phyloP scores from a whole-genome alignment of 2,113 vertebrate species.

The Orientallactaga bullata region DNA sequence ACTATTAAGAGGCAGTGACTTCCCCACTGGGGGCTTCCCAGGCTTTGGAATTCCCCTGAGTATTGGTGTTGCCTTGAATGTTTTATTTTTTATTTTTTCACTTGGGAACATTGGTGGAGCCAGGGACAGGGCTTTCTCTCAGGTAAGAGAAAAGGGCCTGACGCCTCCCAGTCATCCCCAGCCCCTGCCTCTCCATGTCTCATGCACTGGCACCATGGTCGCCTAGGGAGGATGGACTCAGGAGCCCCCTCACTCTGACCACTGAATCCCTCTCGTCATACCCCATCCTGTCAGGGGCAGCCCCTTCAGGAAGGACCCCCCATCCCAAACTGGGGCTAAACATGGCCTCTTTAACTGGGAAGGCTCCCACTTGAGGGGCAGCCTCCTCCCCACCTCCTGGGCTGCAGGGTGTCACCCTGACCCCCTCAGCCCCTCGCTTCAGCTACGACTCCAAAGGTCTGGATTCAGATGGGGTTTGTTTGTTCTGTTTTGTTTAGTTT shows the following conservation, averaged over 20 bases:
- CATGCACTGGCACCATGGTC: constrained; percentile 77
- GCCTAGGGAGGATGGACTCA: background rate
- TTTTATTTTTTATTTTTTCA: background rate
- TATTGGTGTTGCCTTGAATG: constrained; percentile 58
- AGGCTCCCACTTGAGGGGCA: background rate
- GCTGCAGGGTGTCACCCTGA: background rate
- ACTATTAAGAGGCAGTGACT: background rate
- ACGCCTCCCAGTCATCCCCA: background rate
- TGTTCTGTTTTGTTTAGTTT: constrained; percentile 68
- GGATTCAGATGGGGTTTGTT: constrained; percentile 70
- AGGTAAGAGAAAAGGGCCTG: constrained; percentile 26
- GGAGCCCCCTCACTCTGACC: constrained; percentile 62
- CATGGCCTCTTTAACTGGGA: background rate
- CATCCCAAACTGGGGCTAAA: background rate
- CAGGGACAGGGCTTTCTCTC: constrained; percentile 43
- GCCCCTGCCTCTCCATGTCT: constrained; percentile 63
- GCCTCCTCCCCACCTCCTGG: background rate
- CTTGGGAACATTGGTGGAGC: background rate
- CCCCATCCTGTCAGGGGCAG: constrained; percentile 26
- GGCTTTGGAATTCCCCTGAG: constrained; percentile 39
- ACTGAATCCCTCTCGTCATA: constrained; percentile 45
- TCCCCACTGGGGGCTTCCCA: background rate
- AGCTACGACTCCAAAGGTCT: constrained; percentile 79
- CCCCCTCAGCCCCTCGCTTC: constrained; percentile 40
- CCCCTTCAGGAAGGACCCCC: constrained; percentile 46